phyloP scores from a whole-genome alignment of 2,113 vertebrate genomes.

The Chaenocephalus aceratus region DNA sequence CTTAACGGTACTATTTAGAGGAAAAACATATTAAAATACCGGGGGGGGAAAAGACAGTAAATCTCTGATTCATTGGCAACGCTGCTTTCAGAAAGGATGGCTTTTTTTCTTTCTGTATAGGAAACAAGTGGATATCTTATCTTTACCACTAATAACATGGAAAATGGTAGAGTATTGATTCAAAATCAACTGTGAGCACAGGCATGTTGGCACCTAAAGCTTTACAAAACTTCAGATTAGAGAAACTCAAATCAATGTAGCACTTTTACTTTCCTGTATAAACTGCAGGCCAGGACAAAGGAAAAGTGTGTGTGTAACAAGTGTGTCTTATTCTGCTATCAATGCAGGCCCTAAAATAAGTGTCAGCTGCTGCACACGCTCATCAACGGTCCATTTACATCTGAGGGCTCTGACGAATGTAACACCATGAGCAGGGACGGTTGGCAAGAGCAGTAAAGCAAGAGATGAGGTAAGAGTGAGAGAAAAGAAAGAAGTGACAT shows the following conservation, averaged over 20 bases:
- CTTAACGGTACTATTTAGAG: neutral
- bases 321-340: neutral
- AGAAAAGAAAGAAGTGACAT: constrained; percentile 42
- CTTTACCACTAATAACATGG: neutral
- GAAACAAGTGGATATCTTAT: neutral
- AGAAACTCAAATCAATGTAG: neutral
- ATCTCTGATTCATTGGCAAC: constrained; percentile 29
- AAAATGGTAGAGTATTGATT: neutral
- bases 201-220: neutral
- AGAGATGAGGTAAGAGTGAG: constrained; percentile 3
- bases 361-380: constrained; percentile 8
- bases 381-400: neutral
- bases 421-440: neutral
- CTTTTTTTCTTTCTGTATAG: constrained; percentile 50
- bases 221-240: constrained; percentile 1
- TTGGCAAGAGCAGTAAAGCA: constrained; percentile 10
- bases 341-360: constrained; percentile 1
- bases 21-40: neutral
- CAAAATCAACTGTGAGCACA: neutral
- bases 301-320: constrained; percentile 17
- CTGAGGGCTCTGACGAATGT: neutral
- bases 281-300: constrained; percentile 24
- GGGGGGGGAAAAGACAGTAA: constrained; percentile 14
- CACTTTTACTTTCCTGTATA: constrained; percentile 18
- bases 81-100: constrained; percentile 17